Base-by-base conservation (phyloP, 1,140 invertebrate genomes). In the Ericerus pela region DNA sequence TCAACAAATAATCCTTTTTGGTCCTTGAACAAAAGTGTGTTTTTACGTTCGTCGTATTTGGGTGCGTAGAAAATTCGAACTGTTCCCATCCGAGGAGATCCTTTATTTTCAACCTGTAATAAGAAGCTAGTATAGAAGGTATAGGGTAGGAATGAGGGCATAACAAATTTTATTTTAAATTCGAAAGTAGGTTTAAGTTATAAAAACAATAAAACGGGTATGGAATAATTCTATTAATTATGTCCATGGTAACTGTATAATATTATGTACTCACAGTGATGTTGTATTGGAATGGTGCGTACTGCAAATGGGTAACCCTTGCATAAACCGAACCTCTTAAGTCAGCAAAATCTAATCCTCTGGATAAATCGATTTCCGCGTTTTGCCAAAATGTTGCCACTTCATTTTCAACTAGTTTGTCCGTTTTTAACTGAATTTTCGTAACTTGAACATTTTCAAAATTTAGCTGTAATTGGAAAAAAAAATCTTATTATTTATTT, bases 41-140 rank as follows among this genome's bases (percentile, higher is more conserved):
- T 62, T 2, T 76, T 76, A 18, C 73, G 63, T 62, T 79, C 76
- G 60, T 80, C 75, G 30, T 63, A 62, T 57, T 73, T 74, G 5
- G 77, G 78, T 5, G 73, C 75, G 54, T 79, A 60, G 65, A 79
- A 80, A 24, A 79, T 76, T 11, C 78, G 69, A 12, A 76, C 76
- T 8, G 76, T 79, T 6, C 74, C 75, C 65, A 56, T 71, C 62
- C 63, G 64, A 6, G 58, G 29, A 16, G 57, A 55, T 26, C 53
- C 59, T 2, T 18, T 60, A 56, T 71, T 71, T 11, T 64, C 61
- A 8, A 67, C 63, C 66, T 68, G 55, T 10, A 55, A 53, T 51
- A 38, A 27, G 1, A 56, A 47, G 37, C 16, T 29, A 29, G 31
- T 55, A 51, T 20, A 30, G 51, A 24, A 10, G 12, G 20, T n/a